These are phyloP conservation scores for Bagarius yarrelli DNA, from an alignment of 2,113 vertebrate species.

Conservation along the genomic window DNA sequence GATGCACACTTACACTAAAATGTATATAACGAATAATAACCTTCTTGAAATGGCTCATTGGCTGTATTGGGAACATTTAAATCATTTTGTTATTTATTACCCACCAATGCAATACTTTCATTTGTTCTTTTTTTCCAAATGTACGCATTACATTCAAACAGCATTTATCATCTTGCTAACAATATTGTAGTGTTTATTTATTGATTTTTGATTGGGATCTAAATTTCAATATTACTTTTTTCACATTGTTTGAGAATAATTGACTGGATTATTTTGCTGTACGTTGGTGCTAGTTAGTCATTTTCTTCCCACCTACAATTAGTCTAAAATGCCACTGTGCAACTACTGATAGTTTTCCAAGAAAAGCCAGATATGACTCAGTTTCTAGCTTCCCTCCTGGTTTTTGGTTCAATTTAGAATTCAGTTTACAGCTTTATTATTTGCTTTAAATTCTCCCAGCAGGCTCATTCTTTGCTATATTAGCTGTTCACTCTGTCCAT, in stretches of 20 bases:
- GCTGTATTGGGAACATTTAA: background rate
- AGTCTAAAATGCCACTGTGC: slow-evolving; percentile 2
- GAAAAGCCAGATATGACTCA: slow-evolving; percentile 14
- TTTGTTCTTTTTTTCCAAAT: background rate
- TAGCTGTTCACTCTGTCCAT: background rate
- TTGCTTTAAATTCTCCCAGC: slow-evolving; percentile 10
- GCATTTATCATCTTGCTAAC: background rate
- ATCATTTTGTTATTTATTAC: background rate
- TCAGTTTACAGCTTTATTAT: slow-evolving; percentile 2
- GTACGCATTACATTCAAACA: background rate
- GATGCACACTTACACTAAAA: background rate
- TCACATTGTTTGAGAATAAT: background rate
- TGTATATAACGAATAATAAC: background rate
- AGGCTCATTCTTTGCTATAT: background rate
- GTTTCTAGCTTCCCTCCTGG: background rate
- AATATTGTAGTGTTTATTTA: background rate
- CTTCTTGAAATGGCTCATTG: background rate
- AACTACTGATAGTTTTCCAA: slow-evolving; percentile 1
- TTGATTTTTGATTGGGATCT: background rate
- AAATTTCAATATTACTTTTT: background rate
- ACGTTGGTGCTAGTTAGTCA: background rate
- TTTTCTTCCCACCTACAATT: background rate
- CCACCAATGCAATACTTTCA: background rate
- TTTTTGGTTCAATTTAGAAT: slow-evolving; percentile 6
- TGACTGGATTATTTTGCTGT: background rate